Conservation (phyloP, 2,888 invertebrate species). For the Bellardia pandia region DNA sequence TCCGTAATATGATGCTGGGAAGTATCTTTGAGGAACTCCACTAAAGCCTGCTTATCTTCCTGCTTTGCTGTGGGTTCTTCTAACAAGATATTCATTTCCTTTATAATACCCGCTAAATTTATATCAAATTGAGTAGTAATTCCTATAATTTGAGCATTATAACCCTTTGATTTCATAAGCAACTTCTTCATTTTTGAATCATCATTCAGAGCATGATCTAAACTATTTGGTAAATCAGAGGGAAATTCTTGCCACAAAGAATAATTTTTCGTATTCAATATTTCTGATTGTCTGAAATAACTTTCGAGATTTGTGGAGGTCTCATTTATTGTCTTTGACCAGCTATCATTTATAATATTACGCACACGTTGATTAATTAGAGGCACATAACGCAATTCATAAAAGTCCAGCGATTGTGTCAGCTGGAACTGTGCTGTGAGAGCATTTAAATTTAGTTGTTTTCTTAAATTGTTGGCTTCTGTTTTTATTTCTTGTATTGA, state of each 20-base stretch:
- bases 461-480: slow-evolving; percentile 87
- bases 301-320: slow-evolving; percentile 84
- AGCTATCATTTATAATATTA: slow-evolving; percentile 85
- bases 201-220: slow-evolving; percentile 83
- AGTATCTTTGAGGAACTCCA: slow-evolving; percentile 80
- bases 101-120: slow-evolving; percentile 87
- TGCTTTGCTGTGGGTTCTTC: slow-evolving; percentile 80
- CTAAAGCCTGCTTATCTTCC: slow-evolving; percentile 80
- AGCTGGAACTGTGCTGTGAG: slow-evolving; percentile 87
- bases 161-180: slow-evolving; percentile 92
- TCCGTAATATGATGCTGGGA: slow-evolving; percentile 80
- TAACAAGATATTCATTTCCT: slow-evolving; percentile 89
- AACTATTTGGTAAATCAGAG: slow-evolving; percentile 85
- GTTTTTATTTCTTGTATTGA: slow-evolving; percentile 90
- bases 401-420: slow-evolving; percentile 87
- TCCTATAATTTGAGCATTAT: slow-evolving; percentile 89
- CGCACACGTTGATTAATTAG: slow-evolving; percentile 89
- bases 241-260: slow-evolving; percentile 88
- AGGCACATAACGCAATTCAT: slow-evolving; percentile 90
- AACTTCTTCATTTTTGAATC: slow-evolving; percentile 83
- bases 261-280: slow-evolving; percentile 13
- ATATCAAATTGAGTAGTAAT: slow-evolving; percentile 88
- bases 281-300: slow-evolving; percentile 81
- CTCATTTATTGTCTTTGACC: slow-evolving; percentile 82
- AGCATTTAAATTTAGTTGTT: slow-evolving; percentile 87